Base-by-base conservation (phyloP, 2,797 vertebrate genomes). In the Aeoliscus strigatus region DNA sequence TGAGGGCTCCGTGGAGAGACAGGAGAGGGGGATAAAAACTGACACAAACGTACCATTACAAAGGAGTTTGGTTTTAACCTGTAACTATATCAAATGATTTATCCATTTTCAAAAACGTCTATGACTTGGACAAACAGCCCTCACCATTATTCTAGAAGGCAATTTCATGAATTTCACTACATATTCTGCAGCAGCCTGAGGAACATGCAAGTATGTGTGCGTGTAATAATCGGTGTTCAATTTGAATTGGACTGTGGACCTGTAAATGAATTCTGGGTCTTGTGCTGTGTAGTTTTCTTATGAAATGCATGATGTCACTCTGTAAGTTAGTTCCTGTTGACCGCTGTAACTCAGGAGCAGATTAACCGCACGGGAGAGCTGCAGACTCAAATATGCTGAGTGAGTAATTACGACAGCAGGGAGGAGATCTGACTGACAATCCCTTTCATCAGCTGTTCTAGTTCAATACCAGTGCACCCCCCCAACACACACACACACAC, bases 381-480 rank as follows among this genome's bases (percentile, higher is more conserved):
- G 26, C 27, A 32, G 33, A 39, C 21, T 54, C 40, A 70, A 57
- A 74, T 63, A 66, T 77, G 73, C 72, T 79, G 72, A 71, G 70
- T 40, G 49, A 73, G 73, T 72, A 68, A 73, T 76, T 69, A 73
- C 66, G 47, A 66, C 15, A 23, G 36, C 70, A 81, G 63, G 23
- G 38, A 55, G 42, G 57, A 66, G 60, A 70, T 66, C 36, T 65
- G 52, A 69, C 58, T 63, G 63, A 74, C 75, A 80, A 69, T 68
- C 61, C 65, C 73, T 83, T 77, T 84, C 77, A 82, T 82, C 79
- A 79, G 77, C 80, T 82, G 74, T 70, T 77, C 28, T 80, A 78
- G 81, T 80, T 83, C 82, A 77, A 82, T 76, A 82, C 84, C 71
- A 71, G 75, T 60, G 18, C 3, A 3, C 16, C 3, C 3, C 57